A percentile compares a stretch with the other conserved stretches of the same genome.
These are phyloP conservation scores for Hipparchia sbordonii DNA, from an alignment of 2,888 invertebrate genomes.

Conservation along the genomic window DNA sequence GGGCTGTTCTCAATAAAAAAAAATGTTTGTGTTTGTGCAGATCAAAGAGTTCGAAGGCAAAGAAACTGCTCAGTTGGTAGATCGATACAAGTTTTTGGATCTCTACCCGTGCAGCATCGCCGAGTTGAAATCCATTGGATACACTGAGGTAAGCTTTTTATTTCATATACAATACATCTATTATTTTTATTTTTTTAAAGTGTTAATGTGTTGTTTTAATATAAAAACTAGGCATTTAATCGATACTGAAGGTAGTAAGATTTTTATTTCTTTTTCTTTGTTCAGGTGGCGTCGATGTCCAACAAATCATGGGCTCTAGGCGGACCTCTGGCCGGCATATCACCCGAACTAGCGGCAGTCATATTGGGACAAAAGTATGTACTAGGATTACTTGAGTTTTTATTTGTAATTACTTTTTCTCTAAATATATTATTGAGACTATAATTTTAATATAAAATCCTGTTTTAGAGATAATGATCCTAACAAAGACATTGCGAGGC, in stretches of 20 bases:
- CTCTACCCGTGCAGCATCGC: conserved; percentile 95
- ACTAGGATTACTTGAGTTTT: neutral
- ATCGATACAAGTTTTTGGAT: conserved; percentile 97
- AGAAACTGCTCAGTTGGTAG: conserved; percentile 98
- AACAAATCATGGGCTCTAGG: conserved; percentile 77
- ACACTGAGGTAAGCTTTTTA: conserved; percentile 84
- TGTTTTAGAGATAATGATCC: conserved; percentile 70
- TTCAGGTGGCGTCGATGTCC: conserved; percentile 75
- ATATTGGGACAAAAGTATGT: conserved; percentile 74
- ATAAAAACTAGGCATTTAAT: too few species aligned
- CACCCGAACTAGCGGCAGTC: conserved; percentile 73
- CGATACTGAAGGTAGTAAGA: too few species aligned
- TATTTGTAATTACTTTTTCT: too few species aligned
- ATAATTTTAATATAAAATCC: neutral
- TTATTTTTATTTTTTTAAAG: neutral
- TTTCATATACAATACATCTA: too few species aligned
- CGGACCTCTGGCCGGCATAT: conserved; percentile 72
- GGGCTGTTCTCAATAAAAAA: neutral
- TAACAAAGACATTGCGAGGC: conserved; percentile 85
- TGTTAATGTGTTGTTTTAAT: too few species aligned
- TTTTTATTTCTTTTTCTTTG: neutral
- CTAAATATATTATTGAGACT: too few species aligned
- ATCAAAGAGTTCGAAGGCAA: conserved; percentile 98
- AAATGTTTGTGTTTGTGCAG: conserved; percentile 62
- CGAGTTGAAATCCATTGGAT: conserved; percentile 95